Conservation (phyloP, 2,797 vertebrate genomes). For the Hemitrygon akajei region DNA sequence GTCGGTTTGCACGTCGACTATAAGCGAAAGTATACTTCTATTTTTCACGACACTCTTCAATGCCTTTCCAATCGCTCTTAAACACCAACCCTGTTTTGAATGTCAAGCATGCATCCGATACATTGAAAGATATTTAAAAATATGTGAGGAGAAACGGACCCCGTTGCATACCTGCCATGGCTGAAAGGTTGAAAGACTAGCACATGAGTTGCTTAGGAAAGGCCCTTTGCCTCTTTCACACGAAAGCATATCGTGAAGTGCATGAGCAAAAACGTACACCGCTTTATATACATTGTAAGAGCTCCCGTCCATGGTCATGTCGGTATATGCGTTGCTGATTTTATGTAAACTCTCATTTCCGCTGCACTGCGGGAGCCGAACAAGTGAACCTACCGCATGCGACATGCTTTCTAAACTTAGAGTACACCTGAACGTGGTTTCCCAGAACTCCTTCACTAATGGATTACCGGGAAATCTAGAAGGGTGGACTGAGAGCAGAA, state of each 20-base stretch:
- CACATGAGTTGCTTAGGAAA: slow-evolving; percentile 31
- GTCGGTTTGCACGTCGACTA: no score
- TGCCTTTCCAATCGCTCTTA: no score
- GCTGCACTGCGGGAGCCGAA: background rate
- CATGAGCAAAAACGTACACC: slow-evolving; percentile 1
- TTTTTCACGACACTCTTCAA: no score
- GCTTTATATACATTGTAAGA: slow-evolving; percentile 25
- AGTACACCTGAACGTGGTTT: slow-evolving; percentile 43
- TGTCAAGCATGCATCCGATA: no score
- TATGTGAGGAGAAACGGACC: no score
- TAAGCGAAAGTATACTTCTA: no score
- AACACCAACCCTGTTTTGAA: no score
- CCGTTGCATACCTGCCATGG: no score
- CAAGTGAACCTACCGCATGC: background rate
- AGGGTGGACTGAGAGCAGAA: slow-evolving; percentile 39
- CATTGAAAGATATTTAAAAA: no score
- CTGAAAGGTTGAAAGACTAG: background rate
- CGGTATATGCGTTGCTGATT: background rate
- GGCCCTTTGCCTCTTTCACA: slow-evolving; percentile 25
- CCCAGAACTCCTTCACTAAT: slow-evolving; percentile 58
- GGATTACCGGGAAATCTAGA: slow-evolving; percentile 40
- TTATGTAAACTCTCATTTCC: background rate
- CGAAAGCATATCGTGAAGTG: background rate
- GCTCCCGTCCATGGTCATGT: background rate
- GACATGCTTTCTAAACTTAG: background rate